phyloP scores from a whole-genome alignment of 2,797 vertebrate genomes.

The Sebastolobus alascanus region DNA sequence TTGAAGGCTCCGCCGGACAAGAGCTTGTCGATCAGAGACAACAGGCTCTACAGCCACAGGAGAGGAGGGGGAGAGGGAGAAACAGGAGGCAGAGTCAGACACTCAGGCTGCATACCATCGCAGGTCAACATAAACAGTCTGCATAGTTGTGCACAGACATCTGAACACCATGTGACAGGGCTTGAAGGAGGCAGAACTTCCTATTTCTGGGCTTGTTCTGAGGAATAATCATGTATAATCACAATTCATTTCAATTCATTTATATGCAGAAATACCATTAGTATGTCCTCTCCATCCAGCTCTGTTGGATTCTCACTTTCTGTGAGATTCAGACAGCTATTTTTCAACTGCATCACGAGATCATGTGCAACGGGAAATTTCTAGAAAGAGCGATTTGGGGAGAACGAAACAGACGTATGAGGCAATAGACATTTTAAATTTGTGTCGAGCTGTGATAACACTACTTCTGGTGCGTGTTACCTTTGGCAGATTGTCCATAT shows the following conservation, averaged over 20 bases:
- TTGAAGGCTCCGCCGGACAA: slow-evolving; percentile 43
- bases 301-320: slow-evolving; percentile 1
- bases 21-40: slow-evolving; percentile 64
- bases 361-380: background rate
- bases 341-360: slow-evolving; percentile 24
- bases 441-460: background rate
- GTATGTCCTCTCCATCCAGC: slow-evolving; percentile 31
- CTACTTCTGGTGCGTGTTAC: slow-evolving; percentile 41
- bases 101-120: slow-evolving; percentile 40
- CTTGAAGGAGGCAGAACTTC: background rate
- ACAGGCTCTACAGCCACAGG: slow-evolving; percentile 62
- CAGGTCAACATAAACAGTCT: slow-evolving; percentile 55
- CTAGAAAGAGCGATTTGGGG: slow-evolving; percentile 41
- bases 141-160: slow-evolving; percentile 28
- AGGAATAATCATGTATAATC: background rate
- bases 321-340: slow-evolving; percentile 50
- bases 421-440: background rate
- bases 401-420: slow-evolving; percentile 20
- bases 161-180: slow-evolving; percentile 19
- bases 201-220: slow-evolving; percentile 14
- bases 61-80: slow-evolving; percentile 26
- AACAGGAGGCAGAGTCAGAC: slow-evolving; percentile 41
- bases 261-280: slow-evolving; percentile 68
- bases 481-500: slow-evolving; percentile 18
- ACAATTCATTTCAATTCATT: no score